phyloP scores from a whole-genome alignment of 2,797 vertebrate species.

The Falco naumanni region DNA sequence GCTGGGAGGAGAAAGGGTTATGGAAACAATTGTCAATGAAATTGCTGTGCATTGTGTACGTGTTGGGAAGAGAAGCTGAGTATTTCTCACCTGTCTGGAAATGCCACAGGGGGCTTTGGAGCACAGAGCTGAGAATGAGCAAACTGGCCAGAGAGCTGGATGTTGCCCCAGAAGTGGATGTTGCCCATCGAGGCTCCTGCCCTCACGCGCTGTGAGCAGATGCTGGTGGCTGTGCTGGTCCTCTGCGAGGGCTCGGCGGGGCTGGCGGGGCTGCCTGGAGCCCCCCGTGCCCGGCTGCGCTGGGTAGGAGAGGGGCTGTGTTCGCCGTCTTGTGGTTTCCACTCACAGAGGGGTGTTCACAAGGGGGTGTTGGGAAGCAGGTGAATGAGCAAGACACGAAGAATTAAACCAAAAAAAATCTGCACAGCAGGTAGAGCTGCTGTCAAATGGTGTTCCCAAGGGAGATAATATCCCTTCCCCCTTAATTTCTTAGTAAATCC shows the following conservation, averaged over 20 bases:
- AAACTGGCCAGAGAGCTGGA: background rate
- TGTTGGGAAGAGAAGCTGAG: background rate
- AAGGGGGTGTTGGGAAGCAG: background rate
- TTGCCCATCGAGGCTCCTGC: background rate
- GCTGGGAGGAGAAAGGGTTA: background rate
- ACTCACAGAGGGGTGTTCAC: background rate
- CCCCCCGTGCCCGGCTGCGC: background rate
- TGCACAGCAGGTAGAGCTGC: background rate
- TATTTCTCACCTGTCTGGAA: background rate
- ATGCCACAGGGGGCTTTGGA: background rate
- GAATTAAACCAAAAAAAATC: constrained; percentile 15
- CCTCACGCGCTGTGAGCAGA: accelerated
- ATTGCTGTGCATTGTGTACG: background rate
- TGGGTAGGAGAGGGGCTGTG: background rate
- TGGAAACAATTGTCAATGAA: background rate
- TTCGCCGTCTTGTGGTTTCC: background rate
- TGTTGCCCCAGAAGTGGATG: background rate
- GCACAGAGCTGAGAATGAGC: background rate
- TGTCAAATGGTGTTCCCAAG: background rate
- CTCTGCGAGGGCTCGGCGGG: accelerated
- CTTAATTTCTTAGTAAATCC: constrained; percentile 46
- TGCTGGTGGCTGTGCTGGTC: background rate
- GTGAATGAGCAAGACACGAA: background rate
- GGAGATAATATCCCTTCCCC: constrained; percentile 44
- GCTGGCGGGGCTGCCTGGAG: background rate